Evolutionary conservation across 2,113 vertebrate species (phyloP), one percentile per base, ranked within the genome.

Genomic region (Rhizomys pruinosus): DNA sequence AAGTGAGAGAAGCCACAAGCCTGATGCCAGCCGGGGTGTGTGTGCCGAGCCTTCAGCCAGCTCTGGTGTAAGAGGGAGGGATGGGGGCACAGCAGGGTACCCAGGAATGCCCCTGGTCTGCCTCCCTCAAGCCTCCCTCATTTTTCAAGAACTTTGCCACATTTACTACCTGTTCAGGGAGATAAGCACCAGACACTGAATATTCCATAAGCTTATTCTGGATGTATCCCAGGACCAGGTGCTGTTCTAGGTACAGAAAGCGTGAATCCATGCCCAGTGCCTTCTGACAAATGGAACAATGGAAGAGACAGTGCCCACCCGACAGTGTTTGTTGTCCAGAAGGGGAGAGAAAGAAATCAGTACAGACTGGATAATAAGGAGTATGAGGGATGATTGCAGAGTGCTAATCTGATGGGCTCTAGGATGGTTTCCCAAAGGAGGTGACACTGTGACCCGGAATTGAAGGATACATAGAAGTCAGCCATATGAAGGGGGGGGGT

Each of bases 1-100:
- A 97, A 90, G 55, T 47, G 89, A 96, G 59, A 92, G 79, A 76
- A 71, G 71, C 89, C 73, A n/a, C 47, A 82, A 63, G 82, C 52
- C 8, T 10, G 44, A 39, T 73, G 90, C 84, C 61, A 64, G 57
- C 73, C 47, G 61, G 44, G 72, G 1, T 39, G 44, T 77, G 1
- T 39, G 57, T 2, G 44, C 44, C 6, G 27, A 61, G 68, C 39
- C 71, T 47, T 0, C 6, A 0, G 44, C 13, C 17, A 10, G 76
- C 61, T 37, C 27, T 64, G 5, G 15, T 1, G 7, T 27, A 34
- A 84, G 74, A 68, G 34, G 55, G 32, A 23, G 25, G 27, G 11
- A 27, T 27, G 3, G 0, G 19, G 7, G 81, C 79, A 32, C 52
- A n/a, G 52, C 20, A n/a, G 17, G 29, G 22, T 55, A 37, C 71